Evolutionary conservation across 2,113 vertebrate species (phyloP).

Genomic region (Phycodurus eques): DNA sequence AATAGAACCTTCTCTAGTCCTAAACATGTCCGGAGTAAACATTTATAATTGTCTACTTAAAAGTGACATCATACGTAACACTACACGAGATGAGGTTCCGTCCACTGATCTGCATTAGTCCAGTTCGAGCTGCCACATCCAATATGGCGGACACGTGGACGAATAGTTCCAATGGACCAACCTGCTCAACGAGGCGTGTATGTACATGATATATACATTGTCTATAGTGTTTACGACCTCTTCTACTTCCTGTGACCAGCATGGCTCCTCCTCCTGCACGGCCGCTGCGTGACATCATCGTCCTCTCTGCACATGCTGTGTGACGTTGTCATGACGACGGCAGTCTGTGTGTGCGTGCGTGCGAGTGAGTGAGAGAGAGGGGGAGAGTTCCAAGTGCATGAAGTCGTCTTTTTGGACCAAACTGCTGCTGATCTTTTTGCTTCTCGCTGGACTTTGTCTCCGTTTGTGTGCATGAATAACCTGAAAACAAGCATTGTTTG

Average conservation of each 20-base stretch:
- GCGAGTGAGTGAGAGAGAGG: background rate
- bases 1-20: too few species aligned
- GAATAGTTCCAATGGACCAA: too few species aligned
- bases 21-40: too few species aligned
- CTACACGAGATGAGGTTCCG: too few species aligned
- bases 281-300: background rate
- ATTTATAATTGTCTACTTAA: too few species aligned
- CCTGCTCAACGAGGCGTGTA: too few species aligned
- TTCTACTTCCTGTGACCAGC: constrained; percentile 51
- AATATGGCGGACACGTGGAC: too few species aligned
- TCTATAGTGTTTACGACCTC: constrained; percentile 29
- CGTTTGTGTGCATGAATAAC: background rate
- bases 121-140: too few species aligned
- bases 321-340: background rate
- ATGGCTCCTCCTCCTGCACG: constrained; percentile 49
- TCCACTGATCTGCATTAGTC: too few species aligned
- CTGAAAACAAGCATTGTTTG: background rate
- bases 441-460: background rate
- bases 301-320: background rate
- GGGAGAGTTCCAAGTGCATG: background rate
- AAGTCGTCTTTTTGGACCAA: background rate
- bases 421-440: background rate
- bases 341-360: background rate
- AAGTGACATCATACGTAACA: too few species aligned
- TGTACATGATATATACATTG: constrained; percentile 57